These are phyloP conservation scores for Sebastes minor DNA, from an alignment of 2,797 vertebrate species.

Conservation along the genomic window DNA sequence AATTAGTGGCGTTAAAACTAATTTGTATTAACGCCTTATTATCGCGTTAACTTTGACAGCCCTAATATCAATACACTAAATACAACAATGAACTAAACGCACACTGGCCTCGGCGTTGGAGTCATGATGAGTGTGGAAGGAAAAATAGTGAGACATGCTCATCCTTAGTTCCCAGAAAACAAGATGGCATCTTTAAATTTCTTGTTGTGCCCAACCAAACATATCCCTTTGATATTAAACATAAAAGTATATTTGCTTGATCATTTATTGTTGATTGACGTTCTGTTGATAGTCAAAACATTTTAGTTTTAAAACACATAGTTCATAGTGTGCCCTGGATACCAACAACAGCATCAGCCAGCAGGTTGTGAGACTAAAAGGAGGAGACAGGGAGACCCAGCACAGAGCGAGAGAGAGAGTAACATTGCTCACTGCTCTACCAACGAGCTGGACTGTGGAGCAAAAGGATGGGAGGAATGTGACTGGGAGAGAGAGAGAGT, in stretches of 20 bases:
- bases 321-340: constrained; percentile 9
- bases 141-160: background rate
- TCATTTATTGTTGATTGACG: background rate
- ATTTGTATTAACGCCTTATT: too few relatives aligned
- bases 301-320: background rate
- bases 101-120: too few relatives aligned
- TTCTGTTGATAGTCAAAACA: background rate
- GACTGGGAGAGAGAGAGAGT: constrained; percentile 41
- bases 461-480: constrained; percentile 58
- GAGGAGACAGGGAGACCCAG: constrained; percentile 60
- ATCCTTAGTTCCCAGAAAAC: background rate
- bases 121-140: too few relatives aligned
- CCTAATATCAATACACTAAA: too few relatives aligned
- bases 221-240: background rate
- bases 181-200: background rate
- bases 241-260: background rate
- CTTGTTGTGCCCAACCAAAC: background rate
- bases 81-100: too few relatives aligned
- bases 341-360: constrained; percentile 44
- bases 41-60: too few relatives aligned
- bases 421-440: constrained; percentile 45
- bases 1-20: too few relatives aligned
- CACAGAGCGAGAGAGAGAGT: background rate
- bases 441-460: constrained; percentile 41
- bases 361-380: constrained; percentile 69